Evolutionary conservation across 2,888 invertebrate species (phyloP).

Genomic region (Adelphocoris suturalis): DNA sequence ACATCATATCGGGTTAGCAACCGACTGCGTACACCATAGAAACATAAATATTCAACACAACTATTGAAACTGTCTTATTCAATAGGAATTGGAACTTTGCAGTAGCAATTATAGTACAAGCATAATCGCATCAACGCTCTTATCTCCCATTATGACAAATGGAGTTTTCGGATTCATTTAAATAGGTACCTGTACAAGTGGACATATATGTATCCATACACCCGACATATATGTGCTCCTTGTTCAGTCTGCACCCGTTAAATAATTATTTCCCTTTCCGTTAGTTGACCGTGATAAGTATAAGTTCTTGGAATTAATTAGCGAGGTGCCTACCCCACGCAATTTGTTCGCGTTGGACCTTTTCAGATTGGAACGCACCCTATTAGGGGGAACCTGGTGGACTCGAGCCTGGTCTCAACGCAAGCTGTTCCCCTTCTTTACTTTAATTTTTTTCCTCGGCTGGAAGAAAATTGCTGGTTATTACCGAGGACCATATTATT

Average conservation of each 20-base stretch:
- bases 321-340: constrained; percentile 44
- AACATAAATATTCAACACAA: too few relatives aligned
- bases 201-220: neutral
- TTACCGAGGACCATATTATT: constrained; percentile 26
- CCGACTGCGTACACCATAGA: too few relatives aligned
- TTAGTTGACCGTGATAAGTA: constrained; percentile 56
- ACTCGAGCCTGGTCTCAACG: neutral
- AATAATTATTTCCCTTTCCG: constrained; percentile 13
- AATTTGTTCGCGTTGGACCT: neutral
- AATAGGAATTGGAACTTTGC: too few relatives aligned
- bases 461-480: neutral
- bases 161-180: too few relatives aligned
- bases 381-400: neutral
- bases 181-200: too few relatives aligned
- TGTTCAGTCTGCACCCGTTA: neutral
- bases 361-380: constrained; percentile 1
- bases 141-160: too few relatives aligned
- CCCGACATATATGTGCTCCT: too few relatives aligned
- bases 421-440: too few relatives aligned
- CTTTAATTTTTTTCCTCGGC: neutral
- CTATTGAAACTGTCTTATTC: too few relatives aligned
- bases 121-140: too few relatives aligned
- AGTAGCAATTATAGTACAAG: too few relatives aligned
- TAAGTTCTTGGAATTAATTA: constrained; percentile 50
- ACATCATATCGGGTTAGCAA: too few relatives aligned